These are phyloP conservation scores for Melanchra persicariae DNA, from an alignment of 2,888 invertebrate species.

Conservation along the genomic window DNA sequence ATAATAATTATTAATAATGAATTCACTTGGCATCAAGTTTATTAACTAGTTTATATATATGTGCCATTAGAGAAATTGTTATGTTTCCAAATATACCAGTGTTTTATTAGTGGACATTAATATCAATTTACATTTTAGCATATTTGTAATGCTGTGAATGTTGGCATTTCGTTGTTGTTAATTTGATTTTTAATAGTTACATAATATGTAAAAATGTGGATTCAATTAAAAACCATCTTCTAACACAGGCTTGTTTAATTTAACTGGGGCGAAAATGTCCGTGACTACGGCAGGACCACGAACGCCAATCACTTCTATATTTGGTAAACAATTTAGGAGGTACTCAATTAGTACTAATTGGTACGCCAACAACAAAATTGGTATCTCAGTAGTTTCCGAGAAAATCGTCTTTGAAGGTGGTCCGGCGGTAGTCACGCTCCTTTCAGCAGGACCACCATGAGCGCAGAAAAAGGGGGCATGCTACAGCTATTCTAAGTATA, in stretches of 20 bases:
- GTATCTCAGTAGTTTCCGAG: too few species aligned
- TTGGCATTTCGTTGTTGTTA: conserved; percentile 67
- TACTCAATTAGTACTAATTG: too few species aligned
- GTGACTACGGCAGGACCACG: too few species aligned
- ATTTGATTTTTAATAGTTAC: conserved; percentile 65
- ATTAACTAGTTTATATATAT: conserved; percentile 28
- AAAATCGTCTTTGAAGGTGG: too few species aligned
- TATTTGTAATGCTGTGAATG: conserved; percentile 59
- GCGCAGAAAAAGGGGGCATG: too few species aligned
- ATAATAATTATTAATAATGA: conserved; percentile 48
- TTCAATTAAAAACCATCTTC: conserved; percentile 66
- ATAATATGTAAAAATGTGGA: conserved; percentile 65
- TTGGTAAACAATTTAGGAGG: too few species aligned
- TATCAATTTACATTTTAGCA: conserved; percentile 57
- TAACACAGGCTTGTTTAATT: conserved; percentile 25
- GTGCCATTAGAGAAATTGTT: conserved; percentile 61
- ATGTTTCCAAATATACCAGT: conserved; percentile 45
- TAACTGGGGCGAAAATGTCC: too few species aligned
- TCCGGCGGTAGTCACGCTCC: too few species aligned
- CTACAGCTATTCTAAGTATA: too few species aligned
- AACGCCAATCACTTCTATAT: too few species aligned
- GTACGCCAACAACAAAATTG: too few species aligned
- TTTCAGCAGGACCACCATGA: too few species aligned
- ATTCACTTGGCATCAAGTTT: conserved; percentile 53
- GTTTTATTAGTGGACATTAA: conserved; percentile 62